A percentile compares a stretch with the other conserved stretches of the same genome.
phyloP scores from a whole-genome alignment of 2,888 invertebrate genomes.

The Drosophila kanekoi region DNA sequence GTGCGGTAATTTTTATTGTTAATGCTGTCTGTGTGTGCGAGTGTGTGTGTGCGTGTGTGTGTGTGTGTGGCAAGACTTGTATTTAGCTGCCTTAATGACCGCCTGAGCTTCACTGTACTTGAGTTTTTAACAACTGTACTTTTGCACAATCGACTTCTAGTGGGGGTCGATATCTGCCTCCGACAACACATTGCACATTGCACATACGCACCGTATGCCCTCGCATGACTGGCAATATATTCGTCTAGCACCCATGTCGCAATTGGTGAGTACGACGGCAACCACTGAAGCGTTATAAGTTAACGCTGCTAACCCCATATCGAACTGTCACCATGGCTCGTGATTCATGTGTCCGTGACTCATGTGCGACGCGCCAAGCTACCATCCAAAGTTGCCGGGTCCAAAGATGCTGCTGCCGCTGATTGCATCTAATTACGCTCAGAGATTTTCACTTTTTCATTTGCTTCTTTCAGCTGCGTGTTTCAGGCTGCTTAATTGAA shows the following conservation, averaged over 20 bases:
- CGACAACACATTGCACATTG: conserved; percentile 23
- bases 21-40: not conserved
- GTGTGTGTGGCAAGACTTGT: conserved; percentile 34
- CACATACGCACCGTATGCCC: conserved; percentile 51
- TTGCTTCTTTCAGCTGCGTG: conserved; percentile 25
- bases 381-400: conserved; percentile 9
- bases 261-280: conserved; percentile 12
- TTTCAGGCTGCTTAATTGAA: conserved; percentile 59
- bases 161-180: conserved; percentile 30
- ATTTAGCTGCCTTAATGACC: conserved; percentile 21
- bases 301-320: conserved; percentile 11
- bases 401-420: conserved; percentile 35
- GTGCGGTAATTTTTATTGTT: conserved; percentile 38
- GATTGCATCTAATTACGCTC: conserved; percentile 76
- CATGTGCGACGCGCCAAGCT: conserved; percentile 9
- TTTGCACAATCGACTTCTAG: conserved; percentile 30
- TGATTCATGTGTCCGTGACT: conserved; percentile 14
- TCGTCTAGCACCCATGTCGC: conserved; percentile 33
- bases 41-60: conserved; percentile 23
- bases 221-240: conserved; percentile 47
- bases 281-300: conserved; percentile 46
- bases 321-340: conserved; percentile 37
- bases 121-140: conserved; percentile 20
- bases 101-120: conserved; percentile 26
- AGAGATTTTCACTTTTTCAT: conserved; percentile 68